Conservation (phyloP, 2,797 vertebrate genomes). For the Chloroceryle amazona region DNA sequence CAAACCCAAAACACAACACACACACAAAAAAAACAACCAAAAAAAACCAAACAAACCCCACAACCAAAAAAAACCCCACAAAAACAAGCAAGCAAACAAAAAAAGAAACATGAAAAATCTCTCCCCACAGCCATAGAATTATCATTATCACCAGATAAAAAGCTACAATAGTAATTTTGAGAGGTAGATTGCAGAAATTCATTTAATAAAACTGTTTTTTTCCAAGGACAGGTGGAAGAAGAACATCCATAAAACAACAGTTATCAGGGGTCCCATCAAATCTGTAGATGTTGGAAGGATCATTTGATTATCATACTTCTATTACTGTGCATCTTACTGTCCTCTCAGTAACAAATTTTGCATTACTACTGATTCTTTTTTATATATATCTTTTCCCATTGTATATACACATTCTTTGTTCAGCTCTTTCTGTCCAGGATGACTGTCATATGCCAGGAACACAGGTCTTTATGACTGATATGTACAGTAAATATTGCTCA, state of each 20-base stretch:
- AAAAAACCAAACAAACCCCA: neutral
- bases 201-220: neutral
- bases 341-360: neutral
- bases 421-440: neutral
- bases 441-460: neutral
- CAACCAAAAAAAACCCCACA: neutral
- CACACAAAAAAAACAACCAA: neutral
- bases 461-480: neutral
- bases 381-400: neutral
- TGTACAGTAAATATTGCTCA: neutral
- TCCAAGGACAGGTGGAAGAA: neutral
- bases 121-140: rapidly evolving
- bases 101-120: neutral
- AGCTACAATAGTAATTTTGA: neutral
- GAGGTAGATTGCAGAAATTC: neutral
- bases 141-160: neutral
- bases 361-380: neutral
- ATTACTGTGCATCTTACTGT: neutral
- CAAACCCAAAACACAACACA: neutral
- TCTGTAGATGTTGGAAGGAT: neutral
- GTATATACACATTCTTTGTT: neutral
- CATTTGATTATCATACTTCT: neutral
- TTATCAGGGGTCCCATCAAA: neutral
- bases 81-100: neutral
- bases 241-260: neutral